Conservation (phyloP, 2,113 vertebrate genomes). For the Microcebus jonahi region DNA sequence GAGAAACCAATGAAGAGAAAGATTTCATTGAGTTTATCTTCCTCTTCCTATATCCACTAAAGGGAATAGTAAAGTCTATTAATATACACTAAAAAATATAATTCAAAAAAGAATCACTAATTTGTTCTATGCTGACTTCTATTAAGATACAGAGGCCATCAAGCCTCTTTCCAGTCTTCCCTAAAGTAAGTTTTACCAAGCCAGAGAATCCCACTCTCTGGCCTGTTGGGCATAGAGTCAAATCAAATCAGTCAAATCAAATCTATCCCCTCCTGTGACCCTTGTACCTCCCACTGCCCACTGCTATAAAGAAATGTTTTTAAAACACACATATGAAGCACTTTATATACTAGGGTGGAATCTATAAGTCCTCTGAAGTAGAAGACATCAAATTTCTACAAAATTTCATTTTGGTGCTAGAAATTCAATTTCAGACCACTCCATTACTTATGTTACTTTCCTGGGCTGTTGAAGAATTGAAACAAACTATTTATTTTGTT, state of each 20-base stretch:
- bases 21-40: background rate
- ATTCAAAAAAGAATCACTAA: background rate
- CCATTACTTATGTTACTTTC: conserved; percentile 42
- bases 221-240: background rate
- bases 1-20: background rate
- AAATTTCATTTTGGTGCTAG: background rate
- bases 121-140: background rate
- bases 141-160: background rate
- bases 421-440: conserved; percentile 1
- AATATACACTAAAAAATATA: background rate
- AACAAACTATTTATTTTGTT: conserved; percentile 49
- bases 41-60: background rate
- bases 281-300: background rate
- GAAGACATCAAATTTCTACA: background rate
- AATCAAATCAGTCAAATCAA: background rate
- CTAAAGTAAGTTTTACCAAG: background rate
- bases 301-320: background rate
- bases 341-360: background rate
- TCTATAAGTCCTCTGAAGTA: background rate
- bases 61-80: background rate
- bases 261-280: background rate
- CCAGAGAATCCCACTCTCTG: background rate
- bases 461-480: conserved; percentile 1
- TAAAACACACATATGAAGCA: background rate
- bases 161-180: background rate